Evolutionary conservation across 2,888 invertebrate genomes (phyloP), one percentile per base, ranked within the genome.

Genomic region (Gortyna flavago): DNA sequence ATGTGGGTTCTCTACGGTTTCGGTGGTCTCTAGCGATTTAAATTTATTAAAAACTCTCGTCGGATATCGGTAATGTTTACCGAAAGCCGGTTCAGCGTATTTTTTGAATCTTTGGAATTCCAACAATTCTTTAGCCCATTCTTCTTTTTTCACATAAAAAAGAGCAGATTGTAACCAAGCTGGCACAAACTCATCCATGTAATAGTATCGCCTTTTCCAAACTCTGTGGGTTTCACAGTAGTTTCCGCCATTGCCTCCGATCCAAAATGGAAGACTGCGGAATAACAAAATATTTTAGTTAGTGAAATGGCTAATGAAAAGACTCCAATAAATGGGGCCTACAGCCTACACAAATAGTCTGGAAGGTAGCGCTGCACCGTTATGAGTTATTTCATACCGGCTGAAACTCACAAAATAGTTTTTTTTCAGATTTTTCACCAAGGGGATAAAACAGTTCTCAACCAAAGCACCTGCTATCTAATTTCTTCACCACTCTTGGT

Each of bases 161-260:
- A 95, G 83, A 0, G 91, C 3, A 0, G 83, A 72, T 64, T 89
- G 86, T 74, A 95, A 32, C 94, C 94, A 95, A 16, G 89, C 75
- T 1, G 95, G 95, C 21, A 95, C 66, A 76, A 95, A 93, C 68
- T 92, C 92, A 65, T 95, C 94, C 92, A 93, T 93, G 81, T 93
- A 94, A 81, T 91, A 93, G 76, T 93, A 95, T 6, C 95, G 89
- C 51, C 93, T 90, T 25, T 84, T 87, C 95, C 95, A 95, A 1
- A 93, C 88, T 84, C 86, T 93, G 78, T 92, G 93, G 0, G 95
- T 93, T 4, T 93, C 92, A 67, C 90, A 90, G 78, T 89, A 94
- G 77, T 90, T 89, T 0, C 91, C 93, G 0, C 91, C 88, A 35
- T 80, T 86, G 1, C 95, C 95, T 35, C 93, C 90, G 29, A 94